Evolutionary conservation across 2,113 vertebrate genomes (phyloP), one percentile per base, ranked within the genome.

Genomic region (Loxodonta africana): DNA sequence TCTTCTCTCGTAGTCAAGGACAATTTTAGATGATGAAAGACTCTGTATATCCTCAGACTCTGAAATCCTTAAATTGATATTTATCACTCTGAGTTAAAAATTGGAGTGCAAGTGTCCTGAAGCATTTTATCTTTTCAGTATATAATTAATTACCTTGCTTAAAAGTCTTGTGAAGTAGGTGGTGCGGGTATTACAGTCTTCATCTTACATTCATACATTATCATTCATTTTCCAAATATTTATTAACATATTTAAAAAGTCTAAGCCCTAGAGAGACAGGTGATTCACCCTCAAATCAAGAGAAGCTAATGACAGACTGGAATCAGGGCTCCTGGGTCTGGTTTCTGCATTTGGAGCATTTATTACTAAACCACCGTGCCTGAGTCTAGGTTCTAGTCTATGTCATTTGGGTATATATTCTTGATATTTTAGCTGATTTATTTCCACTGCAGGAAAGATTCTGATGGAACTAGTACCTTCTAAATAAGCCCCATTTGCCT

Each of bases 131-230:
- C 48, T 93, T 92, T 69, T 92, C 81, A 92, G 51, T 74, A 37
- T 65, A 73, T 95, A 96, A 96, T 96, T 95, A 95, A 96, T 97
- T 84, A 92, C 60, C 60, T 95, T 94, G 71, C 69, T 96, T 95
- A 95, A 96, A 95, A 87, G 83, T 76, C 86, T 82, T 91, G 81
- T 82, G 80, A 95, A 95, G 60, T 92, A 91, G 83, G 80, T 93
- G 83, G 89, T 88, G 10, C 73, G 97, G 84, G 91, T 78, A 91
- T 95, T 89, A 91, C 15, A 23, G 86, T 81, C 57, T 6, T 89
- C 67, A 48, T 69, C 67, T 94, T 94, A 85, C 8, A 82, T 81
- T 76, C 41, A 93, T 33, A 23, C 57, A 76, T 73, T 57, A 57
- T 82, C 62, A 81, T 33, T 94, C 60, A 74, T 10, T 74, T 97